These are phyloP conservation scores for Tricholaema leucomelas DNA, from an alignment of 2,113 vertebrate species.

Conservation along the genomic window DNA sequence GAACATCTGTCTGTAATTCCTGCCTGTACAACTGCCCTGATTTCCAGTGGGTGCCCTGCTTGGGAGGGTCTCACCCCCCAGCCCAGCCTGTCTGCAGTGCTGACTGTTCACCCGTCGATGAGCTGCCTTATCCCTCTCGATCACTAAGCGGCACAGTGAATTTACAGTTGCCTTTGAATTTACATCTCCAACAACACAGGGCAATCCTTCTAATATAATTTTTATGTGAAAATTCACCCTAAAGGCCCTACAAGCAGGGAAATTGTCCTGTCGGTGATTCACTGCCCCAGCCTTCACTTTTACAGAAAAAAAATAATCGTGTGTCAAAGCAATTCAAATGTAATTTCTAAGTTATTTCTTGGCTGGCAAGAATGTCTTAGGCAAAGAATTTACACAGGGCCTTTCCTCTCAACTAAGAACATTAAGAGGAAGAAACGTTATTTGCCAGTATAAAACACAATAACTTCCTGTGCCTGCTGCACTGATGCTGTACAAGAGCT, in stretches of 20 bases:
- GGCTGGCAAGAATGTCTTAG: constrained; percentile 35
- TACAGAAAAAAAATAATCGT: constrained; percentile 47
- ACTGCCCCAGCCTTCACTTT: not conserved
- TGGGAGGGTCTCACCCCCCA: not conserved
- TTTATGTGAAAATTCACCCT: constrained; percentile 46
- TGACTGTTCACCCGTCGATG: not conserved
- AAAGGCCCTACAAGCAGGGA: constrained; percentile 38
- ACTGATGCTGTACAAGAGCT: not conserved
- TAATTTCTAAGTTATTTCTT: constrained; percentile 60
- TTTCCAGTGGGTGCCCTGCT: rapidly evolving
- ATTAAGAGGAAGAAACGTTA: constrained; percentile 29
- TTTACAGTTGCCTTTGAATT: constrained; percentile 27
- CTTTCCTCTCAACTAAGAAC: constrained; percentile 7
- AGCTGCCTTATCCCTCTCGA: not conserved
- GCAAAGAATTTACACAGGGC: constrained; percentile 37
- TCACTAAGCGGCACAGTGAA: not conserved
- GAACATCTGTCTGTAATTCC: not conserved
- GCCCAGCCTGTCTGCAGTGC: not conserved
- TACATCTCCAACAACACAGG: constrained; percentile 42
- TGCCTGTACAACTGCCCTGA: not conserved
- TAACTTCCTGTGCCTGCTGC: constrained; percentile 60
- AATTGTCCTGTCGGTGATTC: constrained; percentile 9
- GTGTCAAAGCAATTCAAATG: constrained; percentile 55
- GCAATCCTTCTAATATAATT: constrained; percentile 49
- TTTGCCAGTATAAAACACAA: constrained; percentile 61